Evolutionary conservation across 2,797 vertebrate genomes (phyloP).

Genomic region (Sebastes baramenuke): DNA sequence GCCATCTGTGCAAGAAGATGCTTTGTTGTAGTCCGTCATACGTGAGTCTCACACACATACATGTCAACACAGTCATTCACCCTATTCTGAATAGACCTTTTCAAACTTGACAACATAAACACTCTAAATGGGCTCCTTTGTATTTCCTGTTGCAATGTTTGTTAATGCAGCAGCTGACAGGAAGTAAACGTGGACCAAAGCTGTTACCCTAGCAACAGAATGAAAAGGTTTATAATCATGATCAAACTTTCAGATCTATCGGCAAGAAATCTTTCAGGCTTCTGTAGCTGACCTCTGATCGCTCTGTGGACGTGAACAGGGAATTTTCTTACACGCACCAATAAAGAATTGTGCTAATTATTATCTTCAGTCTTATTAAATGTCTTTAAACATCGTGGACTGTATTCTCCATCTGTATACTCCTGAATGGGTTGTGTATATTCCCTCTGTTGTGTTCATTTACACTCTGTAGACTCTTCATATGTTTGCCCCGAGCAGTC

Average conservation of each 20-base stretch:
- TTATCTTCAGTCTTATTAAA: neutral
- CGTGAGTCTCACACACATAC: neutral
- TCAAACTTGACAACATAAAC: neutral
- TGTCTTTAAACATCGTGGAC: neutral
- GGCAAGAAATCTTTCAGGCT: neutral
- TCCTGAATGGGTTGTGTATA: neutral
- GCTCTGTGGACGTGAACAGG: neutral
- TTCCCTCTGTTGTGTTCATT: constrained; percentile 24
- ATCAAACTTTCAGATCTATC: neutral
- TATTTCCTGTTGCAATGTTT: neutral
- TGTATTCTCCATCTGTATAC: neutral
- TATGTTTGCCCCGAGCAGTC: constrained; percentile 23
- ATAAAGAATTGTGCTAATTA: neutral
- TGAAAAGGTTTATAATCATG: neutral
- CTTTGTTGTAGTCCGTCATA: constrained; percentile 38
- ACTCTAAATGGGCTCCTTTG: neutral
- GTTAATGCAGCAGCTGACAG: neutral
- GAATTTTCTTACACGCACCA: neutral
- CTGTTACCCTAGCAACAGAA: neutral
- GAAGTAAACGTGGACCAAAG: neutral
- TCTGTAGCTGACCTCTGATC: constrained; percentile 11
- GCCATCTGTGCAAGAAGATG: constrained; percentile 72
- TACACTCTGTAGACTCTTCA: constrained; percentile 28
- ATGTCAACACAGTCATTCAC: neutral
- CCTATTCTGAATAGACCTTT: neutral